phyloP scores from a whole-genome alignment of 2,797 vertebrate genomes.

The Chelmon rostratus region DNA sequence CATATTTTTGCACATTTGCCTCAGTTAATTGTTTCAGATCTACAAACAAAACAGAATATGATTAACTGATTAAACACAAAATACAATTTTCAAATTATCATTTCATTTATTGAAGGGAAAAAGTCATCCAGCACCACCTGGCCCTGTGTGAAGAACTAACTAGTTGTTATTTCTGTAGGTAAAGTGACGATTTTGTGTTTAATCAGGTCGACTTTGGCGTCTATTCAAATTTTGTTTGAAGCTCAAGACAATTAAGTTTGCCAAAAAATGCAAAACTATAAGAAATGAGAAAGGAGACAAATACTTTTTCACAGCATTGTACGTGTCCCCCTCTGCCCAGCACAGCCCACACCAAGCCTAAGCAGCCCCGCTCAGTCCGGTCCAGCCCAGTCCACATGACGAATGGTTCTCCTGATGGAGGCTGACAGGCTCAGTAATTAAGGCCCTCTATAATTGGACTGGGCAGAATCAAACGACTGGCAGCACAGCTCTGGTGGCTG shows the following conservation, averaged over 20 bases:
- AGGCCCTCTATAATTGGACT: conserved; percentile 82
- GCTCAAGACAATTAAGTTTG: neutral
- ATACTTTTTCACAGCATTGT: neutral
- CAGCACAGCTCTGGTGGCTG: conserved; percentile 66
- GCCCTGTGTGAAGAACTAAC: too few species aligned
- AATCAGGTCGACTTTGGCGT: neutral
- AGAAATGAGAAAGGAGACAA: neutral
- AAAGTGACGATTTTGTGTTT: neutral
- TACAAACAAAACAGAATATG: too few species aligned
- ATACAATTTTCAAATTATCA: too few species aligned
- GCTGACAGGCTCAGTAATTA: conserved; percentile 84
- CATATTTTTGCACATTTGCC: too few species aligned
- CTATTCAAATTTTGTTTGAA: neutral
- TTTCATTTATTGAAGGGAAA: too few species aligned
- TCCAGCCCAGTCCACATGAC: conserved; percentile 71
- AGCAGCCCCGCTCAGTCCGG: conserved; percentile 47
- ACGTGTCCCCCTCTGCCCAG: conserved; percentile 16
- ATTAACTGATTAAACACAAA: too few species aligned
- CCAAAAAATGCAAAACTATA: neutral
- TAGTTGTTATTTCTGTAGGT: too few species aligned
- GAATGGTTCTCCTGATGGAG: conserved; percentile 79
- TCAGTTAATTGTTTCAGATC: too few species aligned
- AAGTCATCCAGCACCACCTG: too few species aligned
- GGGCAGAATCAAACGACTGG: conserved; percentile 72
- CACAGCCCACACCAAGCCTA: conserved; percentile 25